Conservation (phyloP, 2,113 vertebrate species). For the Oplegnathus fasciatus region DNA sequence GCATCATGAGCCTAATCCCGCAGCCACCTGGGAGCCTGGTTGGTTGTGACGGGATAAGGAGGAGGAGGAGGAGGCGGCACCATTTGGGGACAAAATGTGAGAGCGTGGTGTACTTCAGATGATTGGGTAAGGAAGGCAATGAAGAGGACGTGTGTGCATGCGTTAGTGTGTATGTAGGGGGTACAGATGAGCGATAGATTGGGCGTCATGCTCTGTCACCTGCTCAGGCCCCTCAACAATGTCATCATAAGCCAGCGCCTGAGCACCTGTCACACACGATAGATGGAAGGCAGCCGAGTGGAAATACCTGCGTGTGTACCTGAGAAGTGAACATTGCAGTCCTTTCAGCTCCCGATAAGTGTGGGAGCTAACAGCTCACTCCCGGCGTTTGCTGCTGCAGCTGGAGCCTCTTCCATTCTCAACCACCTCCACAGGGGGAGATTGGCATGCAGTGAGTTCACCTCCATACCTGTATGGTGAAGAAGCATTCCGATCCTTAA, state of each 20-base stretch:
- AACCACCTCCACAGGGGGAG: constrained; percentile 17
- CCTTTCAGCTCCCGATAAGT: constrained; percentile 48
- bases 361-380: constrained; percentile 59
- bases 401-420: constrained; percentile 32
- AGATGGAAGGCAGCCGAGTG: constrained; percentile 64
- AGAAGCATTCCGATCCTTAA: constrained; percentile 11
- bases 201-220: constrained; percentile 48
- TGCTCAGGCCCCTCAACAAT: constrained; percentile 56
- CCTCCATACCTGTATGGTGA: constrained; percentile 7
- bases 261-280: constrained; percentile 65
- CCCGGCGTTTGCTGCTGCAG: constrained; percentile 17
- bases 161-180: constrained; percentile 30
- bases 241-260: constrained; percentile 59
- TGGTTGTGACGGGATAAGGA: constrained; percentile 46
- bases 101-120: constrained; percentile 32
- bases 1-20: constrained; percentile 59
- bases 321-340: constrained; percentile 45
- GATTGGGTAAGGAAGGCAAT: constrained; percentile 46
- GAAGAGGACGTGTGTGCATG: constrained; percentile 22
- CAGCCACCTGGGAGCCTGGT: constrained; percentile 53
- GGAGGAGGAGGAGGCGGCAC: not conserved
- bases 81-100: constrained; percentile 9
- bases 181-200: constrained; percentile 65
- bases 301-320: constrained; percentile 68
- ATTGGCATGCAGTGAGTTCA: constrained; percentile 7